Conservation (phyloP, 2,888 invertebrate species). For the Aproaerema taeniolella region DNA sequence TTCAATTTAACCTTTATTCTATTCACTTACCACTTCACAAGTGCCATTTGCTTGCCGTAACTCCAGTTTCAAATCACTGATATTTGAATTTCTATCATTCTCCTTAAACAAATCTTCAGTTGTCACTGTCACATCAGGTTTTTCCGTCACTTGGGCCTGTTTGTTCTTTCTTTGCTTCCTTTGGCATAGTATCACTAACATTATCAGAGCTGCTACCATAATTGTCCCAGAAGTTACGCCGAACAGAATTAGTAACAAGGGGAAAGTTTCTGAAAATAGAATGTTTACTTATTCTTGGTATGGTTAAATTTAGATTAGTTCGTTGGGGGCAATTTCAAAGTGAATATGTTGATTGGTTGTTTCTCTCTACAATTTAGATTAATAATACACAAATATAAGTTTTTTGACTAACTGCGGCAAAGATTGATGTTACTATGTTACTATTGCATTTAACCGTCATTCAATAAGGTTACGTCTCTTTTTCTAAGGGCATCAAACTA, state of each 20-base stretch:
- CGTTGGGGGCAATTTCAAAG: too few species aligned
- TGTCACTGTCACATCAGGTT: conserved; percentile 77
- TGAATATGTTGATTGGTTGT: too few species aligned
- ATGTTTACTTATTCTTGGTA: background rate
- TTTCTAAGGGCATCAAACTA: too few species aligned
- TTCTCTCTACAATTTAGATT: too few species aligned
- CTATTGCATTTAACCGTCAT: too few species aligned
- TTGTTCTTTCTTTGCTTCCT: conserved; percentile 79
- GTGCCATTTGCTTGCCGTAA: conserved; percentile 89
- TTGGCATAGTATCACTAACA: conserved; percentile 90
- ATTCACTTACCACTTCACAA: conserved; percentile 85
- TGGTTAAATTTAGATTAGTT: background rate
- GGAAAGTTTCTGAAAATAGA: conserved; percentile 82
- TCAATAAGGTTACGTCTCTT: too few species aligned
- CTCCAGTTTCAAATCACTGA: conserved; percentile 94
- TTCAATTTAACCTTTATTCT: too few species aligned
- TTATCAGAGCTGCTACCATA: conserved; percentile 88
- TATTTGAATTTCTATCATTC: conserved; percentile 93
- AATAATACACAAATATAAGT: too few species aligned
- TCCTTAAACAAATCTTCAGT: conserved; percentile 79
- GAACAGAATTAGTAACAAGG: conserved; percentile 88
- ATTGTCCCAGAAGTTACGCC: conserved; percentile 92
- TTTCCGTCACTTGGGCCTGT: conserved; percentile 66
- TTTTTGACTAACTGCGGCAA: too few species aligned
- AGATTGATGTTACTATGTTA: too few species aligned